Percentiles rank a stretch among this genome's conserved stretches.
These are phyloP conservation scores for Melanotus villosus DNA, from an alignment of 2,888 invertebrate species.

Conservation along the genomic window DNA sequence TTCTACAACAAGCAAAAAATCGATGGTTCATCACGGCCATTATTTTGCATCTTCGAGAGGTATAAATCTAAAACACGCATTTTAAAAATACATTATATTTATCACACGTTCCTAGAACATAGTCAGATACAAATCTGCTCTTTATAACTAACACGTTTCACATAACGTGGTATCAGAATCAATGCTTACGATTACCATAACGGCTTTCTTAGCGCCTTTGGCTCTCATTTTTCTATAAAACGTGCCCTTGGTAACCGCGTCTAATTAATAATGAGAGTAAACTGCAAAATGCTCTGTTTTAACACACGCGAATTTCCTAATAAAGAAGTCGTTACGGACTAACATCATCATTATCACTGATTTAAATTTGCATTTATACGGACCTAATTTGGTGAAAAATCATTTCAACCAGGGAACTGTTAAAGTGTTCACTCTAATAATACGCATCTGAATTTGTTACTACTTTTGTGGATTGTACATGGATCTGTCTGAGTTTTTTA, in stretches of 20 bases:
- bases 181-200: neutral
- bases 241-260: neutral
- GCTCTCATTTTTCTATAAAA: neutral
- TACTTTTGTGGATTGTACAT: too few relatives aligned
- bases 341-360: neutral
- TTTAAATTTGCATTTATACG: neutral
- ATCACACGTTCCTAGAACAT: neutral
- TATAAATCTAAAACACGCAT: slow-evolving; percentile 2
- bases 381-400: neutral
- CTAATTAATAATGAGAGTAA: neutral
- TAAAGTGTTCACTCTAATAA: too few relatives aligned
- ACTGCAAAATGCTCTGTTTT: neutral
- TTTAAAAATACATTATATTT: neutral
- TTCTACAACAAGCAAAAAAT: neutral
- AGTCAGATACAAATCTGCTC: neutral
- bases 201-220: slow-evolving; percentile 1
- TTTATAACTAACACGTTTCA: neutral
- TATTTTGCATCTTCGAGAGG: neutral
- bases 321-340: neutral
- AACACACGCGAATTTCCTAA: neutral
- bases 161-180: neutral
- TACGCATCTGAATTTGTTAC: too few relatives aligned
- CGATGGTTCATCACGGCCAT: neutral
- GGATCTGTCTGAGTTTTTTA: too few relatives aligned
- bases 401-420: too few relatives aligned